phyloP scores from a whole-genome alignment of 2,797 vertebrate genomes.

The Xenops minutus region DNA sequence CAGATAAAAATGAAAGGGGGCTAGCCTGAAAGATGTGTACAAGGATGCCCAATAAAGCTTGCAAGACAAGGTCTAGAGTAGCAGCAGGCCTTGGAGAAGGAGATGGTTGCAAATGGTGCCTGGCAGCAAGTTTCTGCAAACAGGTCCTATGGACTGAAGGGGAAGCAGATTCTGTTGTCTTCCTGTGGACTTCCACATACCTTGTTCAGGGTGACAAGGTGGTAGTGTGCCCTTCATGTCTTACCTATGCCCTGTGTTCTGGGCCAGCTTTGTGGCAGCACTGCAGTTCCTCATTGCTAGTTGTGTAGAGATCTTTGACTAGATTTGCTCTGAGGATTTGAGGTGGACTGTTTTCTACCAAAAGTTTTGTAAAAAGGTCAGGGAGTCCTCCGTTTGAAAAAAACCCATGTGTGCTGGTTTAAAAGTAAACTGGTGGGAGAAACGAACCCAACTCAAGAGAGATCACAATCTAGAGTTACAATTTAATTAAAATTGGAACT shows the following conservation, averaged over 20 bases:
- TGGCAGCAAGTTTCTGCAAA: not conserved
- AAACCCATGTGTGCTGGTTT: not conserved
- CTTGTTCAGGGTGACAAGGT: not conserved
- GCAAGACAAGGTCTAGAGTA: not conserved
- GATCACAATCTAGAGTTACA: too few species aligned
- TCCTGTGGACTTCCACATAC: not conserved
- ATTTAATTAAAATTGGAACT: too few species aligned
- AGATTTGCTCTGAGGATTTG: not conserved
- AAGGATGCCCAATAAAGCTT: not conserved
- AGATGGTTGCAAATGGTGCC: not conserved
- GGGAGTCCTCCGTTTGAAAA: not conserved
- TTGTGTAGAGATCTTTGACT: not conserved
- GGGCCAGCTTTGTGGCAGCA: not conserved
- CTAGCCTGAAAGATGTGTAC: not conserved
- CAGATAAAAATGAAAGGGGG: not conserved
- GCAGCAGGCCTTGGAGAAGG: not conserved
- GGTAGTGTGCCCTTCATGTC: accelerated
- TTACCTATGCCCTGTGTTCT: not conserved
- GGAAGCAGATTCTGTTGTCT: not conserved
- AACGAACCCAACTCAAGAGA: too few species aligned
- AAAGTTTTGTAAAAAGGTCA: not conserved
- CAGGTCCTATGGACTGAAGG: not conserved
- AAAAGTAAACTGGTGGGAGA: too few species aligned
- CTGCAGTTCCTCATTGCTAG: not conserved
- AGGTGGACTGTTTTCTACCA: not conserved